phyloP scores from a whole-genome alignment of 2,113 vertebrate genomes.

The Tiliqua scincoides region DNA sequence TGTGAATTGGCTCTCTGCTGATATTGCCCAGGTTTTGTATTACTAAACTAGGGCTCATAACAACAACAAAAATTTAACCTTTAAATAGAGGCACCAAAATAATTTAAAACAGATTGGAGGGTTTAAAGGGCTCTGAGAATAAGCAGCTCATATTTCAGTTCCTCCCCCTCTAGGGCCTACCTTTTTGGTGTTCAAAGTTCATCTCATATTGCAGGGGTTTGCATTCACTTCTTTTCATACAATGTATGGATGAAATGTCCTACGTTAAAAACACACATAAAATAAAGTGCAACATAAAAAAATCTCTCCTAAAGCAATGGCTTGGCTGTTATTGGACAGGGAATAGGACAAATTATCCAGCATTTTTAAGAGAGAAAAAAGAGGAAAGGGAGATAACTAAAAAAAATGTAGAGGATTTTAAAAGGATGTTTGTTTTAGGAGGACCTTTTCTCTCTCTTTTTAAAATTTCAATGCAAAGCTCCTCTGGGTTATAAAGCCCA shows the following conservation, averaged over 20 bases:
- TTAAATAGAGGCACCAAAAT: conserved; percentile 74
- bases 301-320: conserved; percentile 59
- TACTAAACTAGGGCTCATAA: conserved; percentile 64
- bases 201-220: conserved; percentile 70
- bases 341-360: conserved; percentile 66
- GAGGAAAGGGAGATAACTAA: not conserved
- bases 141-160: conserved; percentile 71
- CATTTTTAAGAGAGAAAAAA: conserved; percentile 57
- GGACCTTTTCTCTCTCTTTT: conserved; percentile 60
- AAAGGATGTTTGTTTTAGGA: conserved; percentile 57
- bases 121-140: conserved; percentile 71
- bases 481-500: conserved; percentile 56
- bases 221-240: conserved; percentile 65
- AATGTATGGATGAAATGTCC: conserved; percentile 50
- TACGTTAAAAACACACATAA: conserved; percentile 50
- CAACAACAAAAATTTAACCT: conserved; percentile 74
- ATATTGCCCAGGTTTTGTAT: conserved; percentile 62
- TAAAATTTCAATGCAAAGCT: conserved; percentile 50
- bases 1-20: conserved; percentile 69
- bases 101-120: conserved; percentile 77
- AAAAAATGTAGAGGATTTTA: conserved; percentile 42
- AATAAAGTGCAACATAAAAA: conserved; percentile 62
- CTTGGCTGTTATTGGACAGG: conserved; percentile 61
- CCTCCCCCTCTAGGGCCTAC: conserved; percentile 63
- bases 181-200: conserved; percentile 73